Percentiles rank a stretch among this genome's conserved stretches.
These are phyloP conservation scores for Timema podura DNA, from an alignment of 2,888 invertebrate genomes.

Conservation along the genomic window DNA sequence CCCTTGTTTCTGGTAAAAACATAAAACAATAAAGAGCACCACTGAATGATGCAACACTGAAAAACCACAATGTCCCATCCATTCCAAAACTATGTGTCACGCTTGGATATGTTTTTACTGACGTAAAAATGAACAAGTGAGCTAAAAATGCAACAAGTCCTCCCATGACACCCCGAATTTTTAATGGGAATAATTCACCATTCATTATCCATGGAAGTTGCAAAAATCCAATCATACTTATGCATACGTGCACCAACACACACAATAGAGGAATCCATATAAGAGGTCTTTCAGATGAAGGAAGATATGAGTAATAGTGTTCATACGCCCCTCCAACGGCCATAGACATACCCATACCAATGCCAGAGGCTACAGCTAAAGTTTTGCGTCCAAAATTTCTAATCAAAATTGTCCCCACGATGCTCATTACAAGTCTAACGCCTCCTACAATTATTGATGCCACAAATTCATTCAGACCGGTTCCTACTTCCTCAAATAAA, in stretches of 20 bases:
- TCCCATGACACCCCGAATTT: conserved; percentile 64
- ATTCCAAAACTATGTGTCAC: conserved; percentile 54
- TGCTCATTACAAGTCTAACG: conserved; percentile 62
- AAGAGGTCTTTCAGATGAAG: conserved; percentile 37
- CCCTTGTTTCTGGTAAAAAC: conserved; percentile 66
- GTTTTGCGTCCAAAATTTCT: conserved; percentile 59
- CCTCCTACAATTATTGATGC: conserved; percentile 67
- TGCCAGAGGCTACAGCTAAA: conserved; percentile 60
- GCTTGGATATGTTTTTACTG: conserved; percentile 66
- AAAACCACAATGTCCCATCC: conserved; percentile 61
- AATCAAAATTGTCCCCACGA: conserved; percentile 62
- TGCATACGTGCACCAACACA: conserved; percentile 63
- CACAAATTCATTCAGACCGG: conserved; percentile 61
- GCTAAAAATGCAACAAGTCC: conserved; percentile 67
- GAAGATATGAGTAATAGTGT: conserved; percentile 34
- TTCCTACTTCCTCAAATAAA: conserved; percentile 63
- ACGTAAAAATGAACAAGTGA: conserved; percentile 64
- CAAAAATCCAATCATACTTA: conserved; percentile 69
- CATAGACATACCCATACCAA: conserved; percentile 62
- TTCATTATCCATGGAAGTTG: conserved; percentile 74
- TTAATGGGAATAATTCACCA: conserved; percentile 65
- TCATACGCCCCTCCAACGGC: conserved; percentile 41
- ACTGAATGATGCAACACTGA: conserved; percentile 55
- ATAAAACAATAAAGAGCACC: conserved; percentile 58
- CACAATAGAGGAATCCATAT: conserved; percentile 54